Evolutionary conservation across 2,113 vertebrate genomes (phyloP), one percentile per base, ranked within the genome.

Genomic region (Eptesicus fuscus): DNA sequence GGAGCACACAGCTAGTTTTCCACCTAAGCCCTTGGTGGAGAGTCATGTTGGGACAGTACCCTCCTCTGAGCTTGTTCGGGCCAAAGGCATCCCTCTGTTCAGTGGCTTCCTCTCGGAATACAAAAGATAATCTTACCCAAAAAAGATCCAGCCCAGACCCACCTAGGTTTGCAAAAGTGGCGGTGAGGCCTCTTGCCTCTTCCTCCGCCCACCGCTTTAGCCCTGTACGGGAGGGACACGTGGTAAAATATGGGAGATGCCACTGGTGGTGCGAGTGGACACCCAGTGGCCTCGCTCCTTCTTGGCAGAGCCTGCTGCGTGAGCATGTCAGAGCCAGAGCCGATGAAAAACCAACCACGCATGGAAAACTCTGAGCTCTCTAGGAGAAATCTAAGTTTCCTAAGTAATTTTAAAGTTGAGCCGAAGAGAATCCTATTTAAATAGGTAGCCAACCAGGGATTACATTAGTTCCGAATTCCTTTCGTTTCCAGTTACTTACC

Each of bases 401-500:
- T 12, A 1, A 59, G 53, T 32, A 89, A 93, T 91, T 12, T 91
- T 78, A 63, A 91, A 95, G 69, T 28, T 23, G 13, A 95, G 70
- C 40, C 40, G 12, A 47, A 79, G 63, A 53, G 42, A 93, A 67
- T 59, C 20, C 35, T 67, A 10, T 51, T 95, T 88, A 86, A 88
- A 59, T 25, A 95, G n/a, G 63, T 20, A 73, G 30, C 73, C 74
- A 65, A 7, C 16, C 44, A 32, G 63, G 37, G 2, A 1, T 86
- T 73, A 37, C 1, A 87, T 40, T 44, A 85, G 49, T 76, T 95
- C 47, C 17, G 9, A 61, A 86, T 87, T 42, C 94, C 80, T 73
- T 51, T 86, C 20, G 12, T 42, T 53, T 78, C 14, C 49, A 1
- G 30, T 85, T 91, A 96, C 98, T 98, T 90, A 98, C 98, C 85